These are phyloP conservation scores for Ennomos quercinarius DNA, from an alignment of 2,888 invertebrate genomes.

Conservation along the genomic window DNA sequence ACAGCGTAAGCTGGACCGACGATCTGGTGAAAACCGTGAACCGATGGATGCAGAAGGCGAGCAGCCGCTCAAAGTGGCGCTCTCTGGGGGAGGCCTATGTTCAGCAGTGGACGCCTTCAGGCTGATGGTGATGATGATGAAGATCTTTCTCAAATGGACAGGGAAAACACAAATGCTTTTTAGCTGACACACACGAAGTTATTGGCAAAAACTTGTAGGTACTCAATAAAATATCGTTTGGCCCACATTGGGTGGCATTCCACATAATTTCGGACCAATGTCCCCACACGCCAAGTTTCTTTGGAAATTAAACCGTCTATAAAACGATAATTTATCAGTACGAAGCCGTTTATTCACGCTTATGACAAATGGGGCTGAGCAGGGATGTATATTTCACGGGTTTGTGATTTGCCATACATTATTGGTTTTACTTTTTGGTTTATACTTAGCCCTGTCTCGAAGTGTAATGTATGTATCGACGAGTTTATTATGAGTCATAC, in stretches of 20 bases:
- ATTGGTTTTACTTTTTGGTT: constrained; percentile 26
- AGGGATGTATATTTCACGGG: constrained; percentile 69
- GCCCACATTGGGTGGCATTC: constrained; percentile 31
- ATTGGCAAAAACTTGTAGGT: too few relatives aligned
- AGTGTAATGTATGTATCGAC: constrained; percentile 38
- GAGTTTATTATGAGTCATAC: constrained; percentile 38
- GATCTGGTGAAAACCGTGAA: too few relatives aligned
- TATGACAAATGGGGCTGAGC: constrained; percentile 69
- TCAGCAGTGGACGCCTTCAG: too few relatives aligned
- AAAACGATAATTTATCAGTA: constrained; percentile 73
- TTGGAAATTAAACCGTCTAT: constrained; percentile 38
- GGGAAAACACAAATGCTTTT: too few relatives aligned
- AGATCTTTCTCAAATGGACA: too few relatives aligned
- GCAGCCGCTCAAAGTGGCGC: too few relatives aligned
- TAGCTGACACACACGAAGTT: too few relatives aligned
- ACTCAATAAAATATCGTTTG: too few relatives aligned
- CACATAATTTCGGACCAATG: constrained; percentile 36
- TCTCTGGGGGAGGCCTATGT: too few relatives aligned
- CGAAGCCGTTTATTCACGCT: constrained; percentile 67
- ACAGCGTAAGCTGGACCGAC: too few relatives aligned
- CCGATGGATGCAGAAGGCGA: too few relatives aligned
- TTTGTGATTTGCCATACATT: constrained; percentile 63
- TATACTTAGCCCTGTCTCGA: constrained; percentile 34
- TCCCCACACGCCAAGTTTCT: constrained; percentile 24
- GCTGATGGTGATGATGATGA: too few relatives aligned